phyloP scores from a whole-genome alignment of 2,113 vertebrate genomes.

The Albula goreensis region DNA sequence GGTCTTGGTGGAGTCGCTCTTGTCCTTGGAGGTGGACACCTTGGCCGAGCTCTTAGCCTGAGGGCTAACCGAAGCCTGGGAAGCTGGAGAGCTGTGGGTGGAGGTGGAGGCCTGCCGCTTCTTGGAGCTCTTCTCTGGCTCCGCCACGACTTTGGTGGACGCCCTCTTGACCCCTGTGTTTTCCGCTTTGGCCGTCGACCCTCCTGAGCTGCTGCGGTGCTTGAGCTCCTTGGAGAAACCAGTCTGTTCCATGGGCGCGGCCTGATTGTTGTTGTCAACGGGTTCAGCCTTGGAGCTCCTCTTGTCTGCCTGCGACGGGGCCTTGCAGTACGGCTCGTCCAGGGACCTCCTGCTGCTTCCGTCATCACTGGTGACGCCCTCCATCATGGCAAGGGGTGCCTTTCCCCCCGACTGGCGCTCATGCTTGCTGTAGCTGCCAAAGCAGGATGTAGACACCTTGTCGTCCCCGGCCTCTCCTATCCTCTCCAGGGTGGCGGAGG shows the following conservation, averaged over 20 bases:
- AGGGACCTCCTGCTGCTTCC: conserved; percentile 64
- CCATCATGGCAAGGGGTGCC: conserved; percentile 88
- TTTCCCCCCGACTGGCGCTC: conserved; percentile 73
- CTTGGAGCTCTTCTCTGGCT: conserved; percentile 76
- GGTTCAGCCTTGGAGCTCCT: conserved; percentile 71
- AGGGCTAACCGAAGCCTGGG: conserved; percentile 70
- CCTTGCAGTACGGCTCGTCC: conserved; percentile 70
- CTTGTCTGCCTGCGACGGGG: conserved; percentile 69
- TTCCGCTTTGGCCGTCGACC: conserved; percentile 67
- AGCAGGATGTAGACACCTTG: conserved; percentile 90
- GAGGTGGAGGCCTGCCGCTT: conserved; percentile 76
- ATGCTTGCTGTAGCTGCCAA: conserved; percentile 61
- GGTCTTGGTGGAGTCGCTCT: conserved; percentile 68
- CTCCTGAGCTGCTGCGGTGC: conserved; percentile 61
- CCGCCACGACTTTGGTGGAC: conserved; percentile 64
- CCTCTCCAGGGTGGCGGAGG: conserved; percentile 85
- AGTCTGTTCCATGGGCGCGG: conserved; percentile 86
- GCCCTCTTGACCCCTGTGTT: conserved; percentile 64
- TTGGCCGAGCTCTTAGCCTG: conserved; percentile 71
- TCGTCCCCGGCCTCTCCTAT: conserved; percentile 88
- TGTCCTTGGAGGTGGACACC: conserved; percentile 66
- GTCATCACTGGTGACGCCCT: conserved; percentile 79
- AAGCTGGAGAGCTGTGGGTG: conserved; percentile 65
- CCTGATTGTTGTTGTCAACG: conserved; percentile 92
- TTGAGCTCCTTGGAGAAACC: conserved; percentile 79